These are phyloP conservation scores for Vanessa atalanta DNA, from an alignment of 1,140 invertebrate genomes.

Conservation along the genomic window DNA sequence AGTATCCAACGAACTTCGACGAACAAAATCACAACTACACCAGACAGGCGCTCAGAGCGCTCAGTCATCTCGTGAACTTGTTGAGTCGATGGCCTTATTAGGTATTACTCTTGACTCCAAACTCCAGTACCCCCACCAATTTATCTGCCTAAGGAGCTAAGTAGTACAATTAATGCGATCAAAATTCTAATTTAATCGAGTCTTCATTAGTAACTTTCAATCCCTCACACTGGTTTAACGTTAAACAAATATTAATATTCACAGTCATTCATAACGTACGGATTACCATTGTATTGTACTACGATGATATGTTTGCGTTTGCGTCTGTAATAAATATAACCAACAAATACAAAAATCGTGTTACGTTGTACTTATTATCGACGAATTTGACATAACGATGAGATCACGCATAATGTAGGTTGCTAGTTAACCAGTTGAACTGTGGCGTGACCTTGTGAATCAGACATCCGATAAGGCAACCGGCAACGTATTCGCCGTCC, in stretches of 20 bases:
- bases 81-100: too few species aligned
- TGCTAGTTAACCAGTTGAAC: conserved; percentile 67
- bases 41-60: too few species aligned
- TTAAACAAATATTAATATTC: conserved; percentile 3
- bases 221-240: background rate
- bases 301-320: background rate
- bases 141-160: too few species aligned
- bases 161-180: too few species aligned
- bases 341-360: conserved; percentile 2
- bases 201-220: background rate
- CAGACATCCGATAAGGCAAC: conserved; percentile 67
- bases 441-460: conserved; percentile 71
- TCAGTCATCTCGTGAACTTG: too few species aligned
- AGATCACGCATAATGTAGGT: conserved; percentile 69
- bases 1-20: too few species aligned
- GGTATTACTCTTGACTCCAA: too few species aligned
- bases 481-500: conserved; percentile 52
- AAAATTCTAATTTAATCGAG: background rate
- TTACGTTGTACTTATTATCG: conserved; percentile 18
- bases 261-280: background rate
- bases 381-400: conserved; percentile 51
- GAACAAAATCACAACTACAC: too few species aligned
- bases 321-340: background rate
- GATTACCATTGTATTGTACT: background rate
- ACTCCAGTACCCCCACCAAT: too few species aligned